A percentile compares a stretch with the other conserved stretches of the same genome.
phyloP scores from a whole-genome alignment of 2,888 invertebrate species.

The Agriotes lineatus region DNA sequence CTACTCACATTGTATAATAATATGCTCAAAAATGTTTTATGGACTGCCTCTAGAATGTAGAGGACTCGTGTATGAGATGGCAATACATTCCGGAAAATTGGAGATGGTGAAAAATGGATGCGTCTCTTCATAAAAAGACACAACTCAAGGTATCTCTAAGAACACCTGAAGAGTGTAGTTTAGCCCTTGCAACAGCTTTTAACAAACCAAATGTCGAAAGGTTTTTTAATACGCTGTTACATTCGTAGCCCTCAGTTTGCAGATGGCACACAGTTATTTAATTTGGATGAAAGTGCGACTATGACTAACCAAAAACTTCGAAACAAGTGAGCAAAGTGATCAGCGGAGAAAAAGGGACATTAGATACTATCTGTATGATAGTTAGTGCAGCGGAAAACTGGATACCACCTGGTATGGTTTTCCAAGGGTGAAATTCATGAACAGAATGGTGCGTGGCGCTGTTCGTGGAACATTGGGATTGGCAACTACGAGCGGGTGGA shows the following conservation, averaged over 20 bases:
- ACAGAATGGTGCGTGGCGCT: conserved; percentile 56
- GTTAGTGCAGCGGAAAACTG: conserved; percentile 54
- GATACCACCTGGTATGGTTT: conserved; percentile 58
- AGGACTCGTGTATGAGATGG: conserved; percentile 47
- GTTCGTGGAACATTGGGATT: conserved; percentile 58
- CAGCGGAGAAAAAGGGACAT: conserved; percentile 58
- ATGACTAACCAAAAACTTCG: conserved; percentile 45
- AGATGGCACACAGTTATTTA: conserved; percentile 45
- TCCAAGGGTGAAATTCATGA: conserved; percentile 57
- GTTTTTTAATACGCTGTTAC: conserved; percentile 44
- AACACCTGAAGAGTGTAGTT: conserved; percentile 47
- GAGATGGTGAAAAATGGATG: conserved; percentile 44
- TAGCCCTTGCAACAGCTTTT: conserved; percentile 48
- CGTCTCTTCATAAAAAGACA: conserved; percentile 42
- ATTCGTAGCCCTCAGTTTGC: conserved; percentile 33
- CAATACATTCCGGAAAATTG: conserved; percentile 43
- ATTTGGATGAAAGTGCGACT: conserved; percentile 51
- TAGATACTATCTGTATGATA: conserved; percentile 57
- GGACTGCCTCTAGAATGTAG: conserved; percentile 42
- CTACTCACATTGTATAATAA: conserved; percentile 42
- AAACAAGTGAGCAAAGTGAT: conserved; percentile 56
- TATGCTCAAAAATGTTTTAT: conserved; percentile 45
- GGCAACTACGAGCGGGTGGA: conserved; percentile 60
- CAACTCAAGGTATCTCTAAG: conserved; percentile 45
- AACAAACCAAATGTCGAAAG: conserved; percentile 45